A percentile compares a stretch with the other conserved stretches of the same genome.
These are phyloP conservation scores for Thripadectes ignobilis DNA, from an alignment of 2,797 vertebrate genomes.

Conservation along the genomic window DNA sequence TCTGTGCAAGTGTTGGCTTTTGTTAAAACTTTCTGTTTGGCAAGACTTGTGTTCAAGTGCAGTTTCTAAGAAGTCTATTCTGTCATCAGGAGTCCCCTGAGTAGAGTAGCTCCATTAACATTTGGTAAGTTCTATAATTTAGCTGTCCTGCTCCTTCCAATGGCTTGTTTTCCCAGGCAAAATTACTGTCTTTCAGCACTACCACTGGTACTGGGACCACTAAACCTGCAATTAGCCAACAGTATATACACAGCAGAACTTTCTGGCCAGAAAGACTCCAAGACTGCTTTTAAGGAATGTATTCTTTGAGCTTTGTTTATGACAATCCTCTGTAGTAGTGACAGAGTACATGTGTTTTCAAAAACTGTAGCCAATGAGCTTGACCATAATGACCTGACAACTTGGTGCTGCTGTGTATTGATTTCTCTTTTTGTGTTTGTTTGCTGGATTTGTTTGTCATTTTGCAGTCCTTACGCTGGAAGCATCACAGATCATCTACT, in stretches of 20 bases:
- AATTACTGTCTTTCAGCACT: neutral
- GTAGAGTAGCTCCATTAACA: neutral
- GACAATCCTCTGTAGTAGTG: neutral
- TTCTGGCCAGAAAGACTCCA: neutral
- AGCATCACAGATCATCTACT: slow-evolving; percentile 44
- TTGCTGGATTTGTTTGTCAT: slow-evolving; percentile 4
- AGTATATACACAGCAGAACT: neutral
- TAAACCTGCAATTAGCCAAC: neutral
- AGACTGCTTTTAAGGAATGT: neutral
- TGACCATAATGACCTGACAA: neutral
- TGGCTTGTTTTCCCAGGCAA: neutral
- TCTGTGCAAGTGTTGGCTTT: neutral
- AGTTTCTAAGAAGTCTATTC: neutral
- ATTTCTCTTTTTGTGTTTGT: neutral
- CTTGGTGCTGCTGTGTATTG: neutral
- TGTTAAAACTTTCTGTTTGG: slow-evolving; percentile 16
- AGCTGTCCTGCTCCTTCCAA: neutral
- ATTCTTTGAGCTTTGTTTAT: neutral
- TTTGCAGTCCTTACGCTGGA: neutral
- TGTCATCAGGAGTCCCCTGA: neutral
- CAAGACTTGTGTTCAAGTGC: neutral
- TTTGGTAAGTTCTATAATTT: neutral
- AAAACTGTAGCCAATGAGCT: neutral
- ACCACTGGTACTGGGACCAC: neutral
- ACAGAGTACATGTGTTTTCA: neutral